Conservation (phyloP, 2,797 vertebrate genomes). For the Percopsis omiscomaycus region DNA sequence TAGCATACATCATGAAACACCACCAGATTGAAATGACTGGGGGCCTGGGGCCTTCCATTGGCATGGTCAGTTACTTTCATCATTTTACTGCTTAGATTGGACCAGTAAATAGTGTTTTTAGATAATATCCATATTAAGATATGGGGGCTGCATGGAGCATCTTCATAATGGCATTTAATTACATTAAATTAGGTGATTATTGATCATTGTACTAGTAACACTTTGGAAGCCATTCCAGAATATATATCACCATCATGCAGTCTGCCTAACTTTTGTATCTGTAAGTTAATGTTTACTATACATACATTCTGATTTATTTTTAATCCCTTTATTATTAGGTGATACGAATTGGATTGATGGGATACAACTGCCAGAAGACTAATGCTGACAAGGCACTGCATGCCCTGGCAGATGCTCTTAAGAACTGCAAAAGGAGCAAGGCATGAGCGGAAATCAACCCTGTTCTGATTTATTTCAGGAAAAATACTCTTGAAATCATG, state of each 20-base stretch:
- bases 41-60: constrained; percentile 87
- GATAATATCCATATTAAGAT: too few relatives aligned
- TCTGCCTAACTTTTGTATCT: constrained; percentile 36
- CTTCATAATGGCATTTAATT: too few relatives aligned
- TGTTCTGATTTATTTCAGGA: constrained; percentile 1
- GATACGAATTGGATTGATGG: constrained; percentile 92
- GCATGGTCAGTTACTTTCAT: constrained; percentile 79
- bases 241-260: constrained; percentile 14
- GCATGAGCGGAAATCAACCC: constrained; percentile 64
- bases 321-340: constrained; percentile 76
- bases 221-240: too few relatives aligned
- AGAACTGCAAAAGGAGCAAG: constrained; percentile 81
- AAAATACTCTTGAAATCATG: constrained; percentile 2
- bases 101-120: too few relatives aligned
- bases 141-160: too few relatives aligned
- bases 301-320: constrained; percentile 22
- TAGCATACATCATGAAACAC: constrained; percentile 84
- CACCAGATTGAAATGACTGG: constrained; percentile 87
- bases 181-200: too few relatives aligned
- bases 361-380: constrained; percentile 85
- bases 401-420: constrained; percentile 85
- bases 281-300: not conserved
- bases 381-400: constrained; percentile 81
- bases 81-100: not conserved
- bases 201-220: too few relatives aligned